Conservation (phyloP, 1,140 invertebrate species). For the Cyrtorhinus lividipennis region DNA sequence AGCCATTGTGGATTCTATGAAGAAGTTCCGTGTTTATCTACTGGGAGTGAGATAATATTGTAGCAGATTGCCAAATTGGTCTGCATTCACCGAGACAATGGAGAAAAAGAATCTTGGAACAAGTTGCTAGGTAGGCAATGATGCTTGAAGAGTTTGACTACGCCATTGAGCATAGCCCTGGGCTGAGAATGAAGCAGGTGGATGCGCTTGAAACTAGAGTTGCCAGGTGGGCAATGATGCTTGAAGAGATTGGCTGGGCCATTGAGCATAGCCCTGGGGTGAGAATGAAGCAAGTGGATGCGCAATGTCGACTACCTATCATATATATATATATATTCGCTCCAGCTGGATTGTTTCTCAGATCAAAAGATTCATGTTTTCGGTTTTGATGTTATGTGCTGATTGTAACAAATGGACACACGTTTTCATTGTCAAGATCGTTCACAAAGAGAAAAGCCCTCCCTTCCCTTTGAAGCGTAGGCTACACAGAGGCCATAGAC, state of each 20-base stretch:
- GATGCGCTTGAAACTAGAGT: constrained; percentile 29
- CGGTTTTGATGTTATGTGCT: no score
- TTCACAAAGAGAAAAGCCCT: no score
- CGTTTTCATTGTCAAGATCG: no score
- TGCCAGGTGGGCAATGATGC: constrained; percentile 27
- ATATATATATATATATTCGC: no score
- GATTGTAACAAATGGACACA: no score
- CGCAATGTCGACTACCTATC: constrained; percentile 27
- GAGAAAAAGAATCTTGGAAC: constrained; percentile 21
- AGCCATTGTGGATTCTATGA: constrained; percentile 27
- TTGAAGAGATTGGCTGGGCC: constrained; percentile 25
- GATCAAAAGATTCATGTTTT: no score
- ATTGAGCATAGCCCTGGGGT: constrained; percentile 25
- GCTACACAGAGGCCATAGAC: no score
- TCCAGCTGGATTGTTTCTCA: no score
- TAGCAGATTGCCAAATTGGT: constrained; percentile 31
- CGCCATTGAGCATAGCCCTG: constrained; percentile 25
- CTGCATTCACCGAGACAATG: background rate
- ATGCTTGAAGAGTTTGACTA: constrained; percentile 25
- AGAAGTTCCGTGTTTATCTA: constrained; percentile 30
- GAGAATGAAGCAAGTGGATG: constrained; percentile 29
- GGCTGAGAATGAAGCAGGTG: constrained; percentile 26
- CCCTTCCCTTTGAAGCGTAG: no score
- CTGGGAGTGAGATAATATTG: constrained; percentile 27
- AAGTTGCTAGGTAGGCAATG: constrained; percentile 28